A percentile compares a stretch with the other conserved stretches of the same genome.
Evolutionary conservation across 2,113 vertebrate species (phyloP).

Genomic region (Ammodytes dubius): DNA sequence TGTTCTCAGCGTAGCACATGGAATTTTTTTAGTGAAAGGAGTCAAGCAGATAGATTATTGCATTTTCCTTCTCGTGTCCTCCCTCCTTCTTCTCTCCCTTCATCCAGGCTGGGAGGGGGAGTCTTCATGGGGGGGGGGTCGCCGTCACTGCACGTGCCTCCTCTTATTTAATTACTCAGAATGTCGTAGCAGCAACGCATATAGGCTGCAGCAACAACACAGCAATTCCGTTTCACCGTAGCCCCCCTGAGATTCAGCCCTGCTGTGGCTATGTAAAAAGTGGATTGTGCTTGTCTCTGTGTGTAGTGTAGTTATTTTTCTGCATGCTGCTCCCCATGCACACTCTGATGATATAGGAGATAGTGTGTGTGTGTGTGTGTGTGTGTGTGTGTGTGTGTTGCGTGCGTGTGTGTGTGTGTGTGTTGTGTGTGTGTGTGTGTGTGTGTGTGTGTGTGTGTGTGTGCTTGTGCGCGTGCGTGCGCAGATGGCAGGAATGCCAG

Average conservation of each 20-base stretch:
- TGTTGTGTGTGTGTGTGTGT: no score
- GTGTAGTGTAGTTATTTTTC: conserved; percentile 28
- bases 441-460: neutral
- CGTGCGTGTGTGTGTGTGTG: conserved; percentile 18
- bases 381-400: conserved; percentile 25
- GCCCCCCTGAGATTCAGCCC: conserved; percentile 45
- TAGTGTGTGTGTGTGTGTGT: neutral
- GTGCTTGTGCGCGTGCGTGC: conserved; percentile 22
- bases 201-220: conserved; percentile 58
- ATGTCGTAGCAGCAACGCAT: conserved; percentile 62
- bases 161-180: conserved; percentile 82
- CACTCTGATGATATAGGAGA: conserved; percentile 16
- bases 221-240: conserved; percentile 63
- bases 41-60: conserved; percentile 43
- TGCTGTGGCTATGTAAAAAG: conserved; percentile 17
- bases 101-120: conserved; percentile 20
- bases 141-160: conserved; percentile 57
- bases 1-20: conserved; percentile 5
- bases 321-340: conserved; percentile 22
- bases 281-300: conserved; percentile 17
- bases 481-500: conserved; percentile 4
- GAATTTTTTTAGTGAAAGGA: conserved; percentile 33
- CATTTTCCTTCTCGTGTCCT: conserved; percentile 37
- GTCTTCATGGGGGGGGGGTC: conserved; percentile 23
- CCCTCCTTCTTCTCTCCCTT: conserved; percentile 15